Evolutionary conservation across 2,888 invertebrate genomes (phyloP).

Genomic region (Drosophila mayaguana): DNA sequence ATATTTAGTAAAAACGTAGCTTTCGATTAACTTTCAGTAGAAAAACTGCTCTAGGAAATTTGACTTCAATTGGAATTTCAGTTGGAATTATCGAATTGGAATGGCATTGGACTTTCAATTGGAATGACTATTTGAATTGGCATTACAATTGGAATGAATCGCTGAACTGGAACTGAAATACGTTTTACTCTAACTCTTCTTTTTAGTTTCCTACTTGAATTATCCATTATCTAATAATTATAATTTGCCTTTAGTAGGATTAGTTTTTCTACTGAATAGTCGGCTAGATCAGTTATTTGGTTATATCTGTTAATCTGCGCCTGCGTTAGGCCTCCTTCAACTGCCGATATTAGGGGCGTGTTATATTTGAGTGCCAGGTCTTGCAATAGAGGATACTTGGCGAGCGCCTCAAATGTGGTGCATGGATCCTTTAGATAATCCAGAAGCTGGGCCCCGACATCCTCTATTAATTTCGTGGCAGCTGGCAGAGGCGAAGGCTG

Average conservation of each 20-base stretch:
- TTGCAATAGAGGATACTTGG: slow-evolving; percentile 43
- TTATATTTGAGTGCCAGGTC: slow-evolving; percentile 45
- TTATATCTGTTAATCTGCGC: slow-evolving; percentile 13
- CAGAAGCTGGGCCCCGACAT: slow-evolving; percentile 38
- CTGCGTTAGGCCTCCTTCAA: slow-evolving; percentile 19
- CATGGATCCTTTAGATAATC: slow-evolving; percentile 36
- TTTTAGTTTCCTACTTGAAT: not conserved
- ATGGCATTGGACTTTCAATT: not conserved
- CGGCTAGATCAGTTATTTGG: slow-evolving; percentile 17
- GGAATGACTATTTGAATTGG: not conserved
- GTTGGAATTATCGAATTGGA: not conserved
- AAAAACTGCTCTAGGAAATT: not conserved
- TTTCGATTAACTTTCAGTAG: not conserved
- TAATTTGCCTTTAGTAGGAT: slow-evolving; percentile 48
- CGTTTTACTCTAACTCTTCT: too few species aligned
- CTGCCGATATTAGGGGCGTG: slow-evolving; percentile 35
- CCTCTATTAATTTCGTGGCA: slow-evolving; percentile 29
- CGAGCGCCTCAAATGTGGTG: slow-evolving; percentile 42
- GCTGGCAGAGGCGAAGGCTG: slow-evolving; percentile 31
- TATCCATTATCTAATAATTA: not conserved
- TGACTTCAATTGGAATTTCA: not conserved
- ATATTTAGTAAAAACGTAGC: not conserved
- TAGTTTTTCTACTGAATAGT: slow-evolving; percentile 40
- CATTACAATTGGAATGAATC: not conserved
- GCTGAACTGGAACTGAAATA: not conserved